Evolutionary conservation across 1,140 invertebrate genomes (phyloP).

Genomic region (Diplogasteroides magnus): DNA sequence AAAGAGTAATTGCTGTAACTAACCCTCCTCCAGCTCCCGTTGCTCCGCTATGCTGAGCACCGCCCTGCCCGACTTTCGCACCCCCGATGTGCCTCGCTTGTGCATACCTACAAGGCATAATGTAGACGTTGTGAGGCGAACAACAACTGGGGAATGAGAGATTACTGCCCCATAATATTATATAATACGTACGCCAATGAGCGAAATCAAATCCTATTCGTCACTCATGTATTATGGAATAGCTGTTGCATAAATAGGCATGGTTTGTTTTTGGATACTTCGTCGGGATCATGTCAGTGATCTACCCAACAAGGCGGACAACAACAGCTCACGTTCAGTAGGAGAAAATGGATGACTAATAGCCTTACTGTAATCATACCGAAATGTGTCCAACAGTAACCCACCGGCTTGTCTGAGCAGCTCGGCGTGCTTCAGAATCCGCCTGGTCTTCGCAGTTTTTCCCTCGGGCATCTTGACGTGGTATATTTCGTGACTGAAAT

Average conservation of each 20-base stretch:
- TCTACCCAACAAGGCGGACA: no score
- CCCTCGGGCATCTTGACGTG: slow-evolving; percentile 27
- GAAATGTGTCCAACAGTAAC: neutral
- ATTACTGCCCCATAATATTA: no score
- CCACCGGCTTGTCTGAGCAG: neutral
- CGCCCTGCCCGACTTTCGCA: neutral
- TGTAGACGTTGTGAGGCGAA: no score
- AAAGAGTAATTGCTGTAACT: neutral
- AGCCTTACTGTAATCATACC: neutral
- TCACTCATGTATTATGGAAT: no score
- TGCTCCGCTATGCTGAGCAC: neutral
- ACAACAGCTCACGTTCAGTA: no score
- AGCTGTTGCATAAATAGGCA: no score
- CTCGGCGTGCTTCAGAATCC: slow-evolving; percentile 15
- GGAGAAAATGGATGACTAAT: neutral
- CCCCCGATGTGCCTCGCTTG: neutral
- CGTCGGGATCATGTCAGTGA: no score
- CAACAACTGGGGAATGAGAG: no score
- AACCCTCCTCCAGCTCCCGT: neutral
- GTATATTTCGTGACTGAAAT: slow-evolving; percentile 20
- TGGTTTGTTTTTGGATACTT: no score
- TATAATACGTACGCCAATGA: no score
- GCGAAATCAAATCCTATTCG: no score
- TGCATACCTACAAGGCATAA: neutral
- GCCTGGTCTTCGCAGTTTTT: slow-evolving; percentile 7